These are phyloP conservation scores for Lota lota DNA, from an alignment of 2,113 vertebrate genomes.

Conservation along the genomic window DNA sequence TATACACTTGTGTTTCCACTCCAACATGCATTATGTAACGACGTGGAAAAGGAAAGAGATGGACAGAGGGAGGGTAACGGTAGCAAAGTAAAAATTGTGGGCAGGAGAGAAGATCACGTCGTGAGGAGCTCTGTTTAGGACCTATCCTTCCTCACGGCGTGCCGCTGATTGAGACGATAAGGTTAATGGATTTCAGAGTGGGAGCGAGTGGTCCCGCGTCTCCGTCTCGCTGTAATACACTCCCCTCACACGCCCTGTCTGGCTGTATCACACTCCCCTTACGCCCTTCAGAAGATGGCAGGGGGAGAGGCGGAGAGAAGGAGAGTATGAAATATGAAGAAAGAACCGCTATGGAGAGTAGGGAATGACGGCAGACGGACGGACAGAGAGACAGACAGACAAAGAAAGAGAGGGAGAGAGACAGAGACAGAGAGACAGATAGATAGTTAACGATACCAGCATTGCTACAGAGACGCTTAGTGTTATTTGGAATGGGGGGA, in stretches of 20 bases:
- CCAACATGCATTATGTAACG: no score
- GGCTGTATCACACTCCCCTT: constrained; percentile 53
- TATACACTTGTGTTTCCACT: no score
- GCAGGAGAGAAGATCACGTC: constrained; percentile 2
- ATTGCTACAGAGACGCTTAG: constrained; percentile 52
- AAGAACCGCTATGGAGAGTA: constrained; percentile 22
- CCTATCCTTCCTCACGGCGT: constrained; percentile 32
- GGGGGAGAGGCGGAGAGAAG: constrained; percentile 43
- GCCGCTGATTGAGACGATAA: constrained; percentile 65
- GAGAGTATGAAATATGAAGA: constrained; percentile 42
- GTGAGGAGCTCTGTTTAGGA: not conserved
- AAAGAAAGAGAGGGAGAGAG: constrained; percentile 9
- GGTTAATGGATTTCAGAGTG: constrained; percentile 74
- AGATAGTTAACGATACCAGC: constrained; percentile 45
- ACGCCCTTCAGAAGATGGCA: constrained; percentile 39
- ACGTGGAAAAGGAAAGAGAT: no score
- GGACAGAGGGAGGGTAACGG: no score
- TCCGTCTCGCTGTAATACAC: constrained; percentile 67
- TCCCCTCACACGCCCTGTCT: constrained; percentile 62
- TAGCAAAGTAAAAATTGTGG: no score
- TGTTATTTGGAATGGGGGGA: constrained; percentile 20
- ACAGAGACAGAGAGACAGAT: constrained; percentile 5
- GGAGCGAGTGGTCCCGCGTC: constrained; percentile 48
- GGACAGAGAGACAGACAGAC: constrained; percentile 30
- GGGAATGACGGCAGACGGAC: constrained; percentile 15